Evolutionary conservation across 2,888 invertebrate genomes (phyloP), one percentile per base, ranked within the genome.

Genomic region (Lamellibrachia columna): DNA sequence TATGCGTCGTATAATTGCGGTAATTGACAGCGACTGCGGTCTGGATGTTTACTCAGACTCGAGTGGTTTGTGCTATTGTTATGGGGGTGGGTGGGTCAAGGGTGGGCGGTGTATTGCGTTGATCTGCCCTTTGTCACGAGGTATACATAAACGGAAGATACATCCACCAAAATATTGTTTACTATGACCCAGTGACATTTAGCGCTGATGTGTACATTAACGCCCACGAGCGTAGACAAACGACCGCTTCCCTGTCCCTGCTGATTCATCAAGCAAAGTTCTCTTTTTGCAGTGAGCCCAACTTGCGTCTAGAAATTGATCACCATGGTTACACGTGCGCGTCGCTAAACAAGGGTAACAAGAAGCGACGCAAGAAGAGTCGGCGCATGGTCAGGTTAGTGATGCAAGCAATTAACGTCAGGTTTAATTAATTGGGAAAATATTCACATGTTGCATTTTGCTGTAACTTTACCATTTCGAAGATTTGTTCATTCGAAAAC

Each of bases 221-320:
- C 75, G 75, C n/a, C 15, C 15, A 60, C 60, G 4, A 9, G 60
- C 15, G 22, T 60, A 60, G n/a, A 75, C 22, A 15, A 22, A 75
- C 6, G 75, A n/a, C 22, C 75, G 11, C 75, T 22, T 60, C 75
- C 75, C 22, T 22, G 75, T 60, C 75, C 75, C 22, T 22, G 75
- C 22, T 75, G 75, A 75, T 75, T 75, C 75, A 1, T 40, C 40
- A 40, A 40, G 22, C 75, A 22, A 22, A 75, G 22, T 75, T 75
- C 6, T 75, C 75, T 75, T 75, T 15, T 75, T 75, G 75, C 75
- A 75, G 75, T 75, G 75, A 75, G 75, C 75, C 75, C 3, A 75
- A 75, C 75, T 75, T 75, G 75, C 75, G 75, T 75, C 75, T 75
- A 22, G 75, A n/a, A 75, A 75, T 75, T 15, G 75, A 75, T 75